Conservation (phyloP, 2,888 invertebrate species). For the Salpingus planirostris region DNA sequence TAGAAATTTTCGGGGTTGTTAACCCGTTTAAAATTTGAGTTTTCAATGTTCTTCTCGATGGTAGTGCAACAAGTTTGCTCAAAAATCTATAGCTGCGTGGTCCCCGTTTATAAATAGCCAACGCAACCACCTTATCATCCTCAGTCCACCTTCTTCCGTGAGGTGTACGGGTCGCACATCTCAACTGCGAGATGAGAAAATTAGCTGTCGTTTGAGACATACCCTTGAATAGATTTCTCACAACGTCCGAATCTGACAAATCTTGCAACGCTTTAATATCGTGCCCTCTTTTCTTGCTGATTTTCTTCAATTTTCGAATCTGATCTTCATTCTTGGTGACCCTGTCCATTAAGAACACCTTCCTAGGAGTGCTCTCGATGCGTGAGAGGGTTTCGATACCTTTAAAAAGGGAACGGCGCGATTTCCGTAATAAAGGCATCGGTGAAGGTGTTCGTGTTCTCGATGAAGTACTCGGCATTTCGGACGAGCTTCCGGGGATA, state of each 20-base stretch:
- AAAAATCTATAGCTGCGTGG: background rate
- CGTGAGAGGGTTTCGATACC: background rate
- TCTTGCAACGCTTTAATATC: background rate
- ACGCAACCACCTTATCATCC: background rate
- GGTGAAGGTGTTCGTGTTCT: too few species aligned
- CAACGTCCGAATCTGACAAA: background rate
- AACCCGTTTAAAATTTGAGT: slow-evolving; percentile 16
- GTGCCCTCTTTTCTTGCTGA: background rate
- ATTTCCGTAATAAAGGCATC: too few species aligned
- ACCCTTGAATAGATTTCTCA: background rate
- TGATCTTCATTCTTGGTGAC: slow-evolving; percentile 11
- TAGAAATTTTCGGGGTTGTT: background rate
- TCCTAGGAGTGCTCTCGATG: slow-evolving; percentile 4
- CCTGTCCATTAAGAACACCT: slow-evolving; percentile 6
- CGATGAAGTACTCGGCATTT: too few species aligned
- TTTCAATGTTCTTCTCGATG: slow-evolving; percentile 6
- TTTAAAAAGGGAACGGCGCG: background rate
- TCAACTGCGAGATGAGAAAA: background rate
- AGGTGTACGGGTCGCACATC: background rate
- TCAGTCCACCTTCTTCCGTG: background rate
- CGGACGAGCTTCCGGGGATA: too few species aligned
- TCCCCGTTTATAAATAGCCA: background rate
- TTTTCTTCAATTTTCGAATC: slow-evolving; percentile 3
- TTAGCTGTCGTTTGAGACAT: background rate
- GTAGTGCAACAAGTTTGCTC: background rate